Percentiles rank a stretch among this genome's conserved stretches.
phyloP scores from a whole-genome alignment of 2,113 vertebrate species.

The Barbus barbus region DNA sequence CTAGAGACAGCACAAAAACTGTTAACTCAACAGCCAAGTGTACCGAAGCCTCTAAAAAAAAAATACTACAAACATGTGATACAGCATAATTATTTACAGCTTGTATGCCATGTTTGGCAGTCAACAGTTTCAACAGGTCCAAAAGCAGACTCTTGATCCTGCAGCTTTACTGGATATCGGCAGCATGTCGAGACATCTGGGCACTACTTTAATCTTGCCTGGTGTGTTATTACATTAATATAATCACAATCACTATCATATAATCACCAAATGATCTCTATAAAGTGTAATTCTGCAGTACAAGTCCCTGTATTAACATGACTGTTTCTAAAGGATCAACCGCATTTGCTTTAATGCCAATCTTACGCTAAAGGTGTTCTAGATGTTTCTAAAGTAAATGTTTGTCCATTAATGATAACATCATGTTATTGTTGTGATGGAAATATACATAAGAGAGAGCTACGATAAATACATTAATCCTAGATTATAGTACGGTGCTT shows the following conservation, averaged over 20 bases:
- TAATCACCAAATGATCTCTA: neutral
- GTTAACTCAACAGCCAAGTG: conserved; percentile 8
- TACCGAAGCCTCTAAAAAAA: neutral
- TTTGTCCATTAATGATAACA: neutral
- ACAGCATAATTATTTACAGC: conserved; percentile 7
- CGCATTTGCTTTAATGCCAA: neutral
- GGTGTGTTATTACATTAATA: neutral
- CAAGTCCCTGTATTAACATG: neutral
- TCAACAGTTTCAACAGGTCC: conserved; percentile 14
- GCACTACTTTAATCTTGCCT: conserved; percentile 26
- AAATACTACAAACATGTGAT: conserved; percentile 14
- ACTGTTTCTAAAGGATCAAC: conserved; percentile 9
- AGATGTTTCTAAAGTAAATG: neutral
- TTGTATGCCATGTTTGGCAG: conserved; percentile 15
- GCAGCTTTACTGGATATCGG: conserved; percentile 29
- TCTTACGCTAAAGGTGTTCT: neutral
- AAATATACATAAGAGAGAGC: conserved; percentile 10
- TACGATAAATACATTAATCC: conserved; percentile 70
- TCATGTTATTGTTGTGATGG: neutral
- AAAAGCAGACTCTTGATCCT: conserved; percentile 33
- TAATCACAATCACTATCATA: neutral
- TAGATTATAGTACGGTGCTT: conserved; percentile 68
- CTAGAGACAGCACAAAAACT: conserved; percentile 57
- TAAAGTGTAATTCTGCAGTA: neutral
- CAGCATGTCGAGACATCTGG: conserved; percentile 41